phyloP scores from a whole-genome alignment of 2,797 vertebrate species.

The Aldrovandia affinis region DNA sequence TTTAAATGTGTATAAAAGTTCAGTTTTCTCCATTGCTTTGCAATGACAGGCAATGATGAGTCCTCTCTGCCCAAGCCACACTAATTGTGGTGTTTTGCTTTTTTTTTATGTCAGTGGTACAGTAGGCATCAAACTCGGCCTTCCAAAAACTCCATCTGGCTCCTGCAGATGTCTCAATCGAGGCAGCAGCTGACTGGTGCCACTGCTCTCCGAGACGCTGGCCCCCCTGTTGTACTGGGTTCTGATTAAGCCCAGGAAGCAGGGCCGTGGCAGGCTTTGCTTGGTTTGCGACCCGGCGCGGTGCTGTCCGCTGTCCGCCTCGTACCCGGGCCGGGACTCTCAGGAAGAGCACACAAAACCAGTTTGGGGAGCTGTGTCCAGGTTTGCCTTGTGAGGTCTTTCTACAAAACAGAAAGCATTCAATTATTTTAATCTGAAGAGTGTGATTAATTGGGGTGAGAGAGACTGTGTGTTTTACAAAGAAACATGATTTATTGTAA shows the following conservation, averaged over 20 bases:
- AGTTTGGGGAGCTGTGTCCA: too few relatives aligned
- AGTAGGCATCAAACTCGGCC: constrained; percentile 53
- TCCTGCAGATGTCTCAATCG: constrained; percentile 62
- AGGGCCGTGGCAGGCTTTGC: constrained; percentile 45
- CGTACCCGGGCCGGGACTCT: neutral
- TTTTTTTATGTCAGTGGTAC: constrained; percentile 55
- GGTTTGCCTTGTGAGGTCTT: too few relatives aligned
- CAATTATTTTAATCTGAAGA: too few relatives aligned
- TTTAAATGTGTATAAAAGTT: neutral
- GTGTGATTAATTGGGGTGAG: too few relatives aligned
- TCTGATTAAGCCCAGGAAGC: constrained; percentile 53
- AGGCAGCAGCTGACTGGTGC: constrained; percentile 58
- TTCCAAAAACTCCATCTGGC: constrained; percentile 58
- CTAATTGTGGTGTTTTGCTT: constrained; percentile 48
- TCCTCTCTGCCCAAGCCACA: constrained; percentile 42
- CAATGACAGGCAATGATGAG: constrained; percentile 39
- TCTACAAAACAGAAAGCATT: too few relatives aligned
- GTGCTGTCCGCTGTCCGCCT: constrained; percentile 40
- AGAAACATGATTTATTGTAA: too few relatives aligned
- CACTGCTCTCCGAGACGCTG: constrained; percentile 47
- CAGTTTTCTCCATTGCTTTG: neutral
- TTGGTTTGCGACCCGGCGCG: constrained; percentile 52
- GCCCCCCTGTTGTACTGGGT: constrained; percentile 48
- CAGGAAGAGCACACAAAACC: neutral
- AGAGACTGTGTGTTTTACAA: too few relatives aligned